Percentiles rank a stretch among this genome's conserved stretches.
These are phyloP conservation scores for Lycopodina hypogea DNA, from an alignment of 37 sponge, comb jelly and placozoan species.

Conservation along the genomic window DNA sequence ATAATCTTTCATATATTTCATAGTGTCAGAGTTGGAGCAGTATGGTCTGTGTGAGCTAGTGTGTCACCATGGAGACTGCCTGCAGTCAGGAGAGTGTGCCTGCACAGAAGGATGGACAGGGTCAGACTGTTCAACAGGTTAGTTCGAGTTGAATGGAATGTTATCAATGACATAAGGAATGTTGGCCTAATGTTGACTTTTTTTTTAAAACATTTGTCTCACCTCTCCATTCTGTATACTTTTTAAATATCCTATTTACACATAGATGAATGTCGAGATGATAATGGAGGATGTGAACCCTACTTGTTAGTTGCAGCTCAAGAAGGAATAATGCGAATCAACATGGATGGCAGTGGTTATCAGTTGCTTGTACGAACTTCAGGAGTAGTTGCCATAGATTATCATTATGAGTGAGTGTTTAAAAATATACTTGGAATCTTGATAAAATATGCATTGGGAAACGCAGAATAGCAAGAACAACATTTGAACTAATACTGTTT, in stretches of 20 bases:
- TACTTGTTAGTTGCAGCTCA: not conserved
- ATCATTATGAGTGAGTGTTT: slow-evolving; percentile 32
- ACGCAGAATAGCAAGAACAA: too few relatives aligned
- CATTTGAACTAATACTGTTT: too few relatives aligned
- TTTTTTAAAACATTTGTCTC: too few relatives aligned
- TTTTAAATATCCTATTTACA: too few relatives aligned
- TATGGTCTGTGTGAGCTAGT: not conserved
- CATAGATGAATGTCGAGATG: slow-evolving; percentile 62
- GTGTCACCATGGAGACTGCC: slow-evolving; percentile 29
- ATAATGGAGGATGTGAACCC: slow-evolving; percentile 23
- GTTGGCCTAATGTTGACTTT: too few relatives aligned
- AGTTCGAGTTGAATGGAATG: not conserved
- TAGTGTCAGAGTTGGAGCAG: not conserved
- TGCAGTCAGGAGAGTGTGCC: slow-evolving; percentile 11
- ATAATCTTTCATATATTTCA: too few relatives aligned
- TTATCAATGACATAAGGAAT: too few relatives aligned
- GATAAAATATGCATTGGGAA: too few relatives aligned
- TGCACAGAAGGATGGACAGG: slow-evolving; percentile 29
- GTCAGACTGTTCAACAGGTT: not conserved
- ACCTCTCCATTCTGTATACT: too few relatives aligned
- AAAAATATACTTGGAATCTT: too few relatives aligned
- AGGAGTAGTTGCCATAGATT: slow-evolving; percentile 19
- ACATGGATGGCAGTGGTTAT: slow-evolving; percentile 16
- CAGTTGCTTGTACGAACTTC: not conserved
- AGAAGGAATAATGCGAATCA: not conserved